Evolutionary conservation across 2,888 invertebrate genomes (phyloP).

Genomic region (Steinernema hermaphroditum): DNA sequence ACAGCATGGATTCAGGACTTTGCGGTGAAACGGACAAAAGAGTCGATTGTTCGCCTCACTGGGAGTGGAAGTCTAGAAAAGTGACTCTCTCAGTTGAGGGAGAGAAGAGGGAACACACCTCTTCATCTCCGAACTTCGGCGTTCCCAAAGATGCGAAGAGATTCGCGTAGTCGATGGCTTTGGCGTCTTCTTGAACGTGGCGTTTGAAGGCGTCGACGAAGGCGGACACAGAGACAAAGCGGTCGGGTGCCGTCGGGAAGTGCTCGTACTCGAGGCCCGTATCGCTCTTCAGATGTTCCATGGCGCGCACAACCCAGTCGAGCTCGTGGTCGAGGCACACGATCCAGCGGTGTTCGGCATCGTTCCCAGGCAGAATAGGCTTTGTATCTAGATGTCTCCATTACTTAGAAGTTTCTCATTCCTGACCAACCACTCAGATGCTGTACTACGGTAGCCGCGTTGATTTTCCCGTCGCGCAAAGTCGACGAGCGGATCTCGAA

Average conservation of each 20-base stretch:
- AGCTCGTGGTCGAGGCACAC: constrained; percentile 48
- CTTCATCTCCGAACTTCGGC: not conserved
- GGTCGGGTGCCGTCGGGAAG: constrained; percentile 46
- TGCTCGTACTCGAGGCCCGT: constrained; percentile 48
- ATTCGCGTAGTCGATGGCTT: not conserved
- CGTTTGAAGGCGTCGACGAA: constrained; percentile 47
- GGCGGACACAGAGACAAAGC: constrained; percentile 51
- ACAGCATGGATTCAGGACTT: not conserved
- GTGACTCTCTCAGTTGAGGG: too few species aligned
- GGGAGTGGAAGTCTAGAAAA: not conserved
- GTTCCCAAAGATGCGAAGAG: not conserved
- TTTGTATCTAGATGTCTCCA: not conserved
- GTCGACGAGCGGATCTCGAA: not conserved
- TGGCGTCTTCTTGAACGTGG: not conserved
- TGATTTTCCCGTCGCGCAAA: not conserved
- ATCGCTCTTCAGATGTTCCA: constrained; percentile 43
- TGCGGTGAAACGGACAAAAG: not conserved
- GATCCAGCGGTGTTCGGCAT: constrained; percentile 44
- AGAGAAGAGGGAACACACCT: not conserved
- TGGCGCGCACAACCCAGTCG: constrained; percentile 43
- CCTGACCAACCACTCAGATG: not conserved
- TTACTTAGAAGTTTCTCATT: not conserved
- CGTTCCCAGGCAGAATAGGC: not conserved
- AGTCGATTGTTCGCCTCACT: not conserved
- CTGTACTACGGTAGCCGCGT: not conserved